phyloP scores from a whole-genome alignment of 92 coral and sea anemone genomes.

The Epizoanthus illoricatus region DNA sequence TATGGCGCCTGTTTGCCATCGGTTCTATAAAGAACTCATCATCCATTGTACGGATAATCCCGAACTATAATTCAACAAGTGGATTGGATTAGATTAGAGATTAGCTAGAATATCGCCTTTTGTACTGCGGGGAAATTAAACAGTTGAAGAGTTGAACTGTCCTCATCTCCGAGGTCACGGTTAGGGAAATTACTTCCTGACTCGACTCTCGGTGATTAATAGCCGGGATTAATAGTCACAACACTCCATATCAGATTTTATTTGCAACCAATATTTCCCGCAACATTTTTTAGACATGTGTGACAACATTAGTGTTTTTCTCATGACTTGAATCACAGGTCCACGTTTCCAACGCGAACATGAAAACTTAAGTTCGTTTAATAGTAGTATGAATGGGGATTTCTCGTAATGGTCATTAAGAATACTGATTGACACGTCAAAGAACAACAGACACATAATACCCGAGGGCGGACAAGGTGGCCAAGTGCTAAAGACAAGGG shows the following conservation, averaged over 20 bases:
- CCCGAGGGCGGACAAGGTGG: conserved; percentile 1
- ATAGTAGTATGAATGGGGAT: not conserved
- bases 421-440: conserved; percentile 18
- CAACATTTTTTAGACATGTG: not conserved
- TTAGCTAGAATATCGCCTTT: conserved; percentile 10
- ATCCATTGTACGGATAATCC: conserved; percentile 55
- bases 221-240: not conserved
- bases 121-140: not conserved
- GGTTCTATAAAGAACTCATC: conserved; percentile 82
- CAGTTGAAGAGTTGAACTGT: not conserved
- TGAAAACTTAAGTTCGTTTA: too few relatives aligned
- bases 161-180: too few relatives aligned
- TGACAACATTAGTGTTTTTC: too few relatives aligned
- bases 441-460: not conserved
- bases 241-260: not conserved
- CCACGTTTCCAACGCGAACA: too few relatives aligned
- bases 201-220: not conserved
- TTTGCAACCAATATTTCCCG: not conserved
- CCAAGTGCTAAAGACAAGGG: not conserved
- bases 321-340: too few relatives aligned
- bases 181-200: not conserved
- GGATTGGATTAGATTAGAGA: conserved; percentile 35
- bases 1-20: conserved; percentile 36
- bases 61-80: conserved; percentile 47
- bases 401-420: not conserved